Evolutionary conservation across 2,888 invertebrate genomes (phyloP).

Genomic region (Heteropelma amictum): DNA sequence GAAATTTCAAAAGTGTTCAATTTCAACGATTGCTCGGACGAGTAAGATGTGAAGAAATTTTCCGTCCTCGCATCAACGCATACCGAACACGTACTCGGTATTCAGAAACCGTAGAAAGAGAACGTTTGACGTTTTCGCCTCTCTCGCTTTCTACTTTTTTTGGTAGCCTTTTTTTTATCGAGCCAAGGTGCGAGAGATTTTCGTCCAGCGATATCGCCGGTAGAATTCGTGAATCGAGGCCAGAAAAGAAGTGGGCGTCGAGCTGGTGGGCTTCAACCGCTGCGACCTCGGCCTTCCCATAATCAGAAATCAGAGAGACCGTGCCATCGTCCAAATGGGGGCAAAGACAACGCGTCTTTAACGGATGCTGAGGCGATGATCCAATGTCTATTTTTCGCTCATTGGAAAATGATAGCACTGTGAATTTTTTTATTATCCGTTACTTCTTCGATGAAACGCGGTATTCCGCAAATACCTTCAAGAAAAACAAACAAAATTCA

Average conservation of each 20-base stretch:
- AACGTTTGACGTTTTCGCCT: background rate
- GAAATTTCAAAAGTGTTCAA: too few relatives aligned
- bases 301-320: constrained; percentile 56
- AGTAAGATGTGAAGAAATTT: too few relatives aligned
- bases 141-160: background rate
- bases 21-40: too few relatives aligned
- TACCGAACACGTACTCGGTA: too few relatives aligned
- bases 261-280: constrained; percentile 53
- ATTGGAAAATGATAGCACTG: background rate
- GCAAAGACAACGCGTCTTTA: constrained; percentile 27
- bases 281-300: constrained; percentile 62
- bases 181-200: constrained; percentile 1
- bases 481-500: background rate
- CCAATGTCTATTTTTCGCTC: constrained; percentile 12
- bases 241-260: constrained; percentile 54
- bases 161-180: background rate
- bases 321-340: constrained; percentile 52
- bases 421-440: background rate
- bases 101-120: constrained; percentile 1
- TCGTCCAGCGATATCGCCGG: background rate
- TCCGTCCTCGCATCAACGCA: too few relatives aligned
- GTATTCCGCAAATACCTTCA: background rate
- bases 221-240: constrained; percentile 54
- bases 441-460: too few relatives aligned
- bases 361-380: constrained; percentile 6